Percentiles rank a stretch among this genome's conserved stretches.
phyloP scores from a whole-genome alignment of 2,888 invertebrate genomes.

The Strigamia transsilvanica region DNA sequence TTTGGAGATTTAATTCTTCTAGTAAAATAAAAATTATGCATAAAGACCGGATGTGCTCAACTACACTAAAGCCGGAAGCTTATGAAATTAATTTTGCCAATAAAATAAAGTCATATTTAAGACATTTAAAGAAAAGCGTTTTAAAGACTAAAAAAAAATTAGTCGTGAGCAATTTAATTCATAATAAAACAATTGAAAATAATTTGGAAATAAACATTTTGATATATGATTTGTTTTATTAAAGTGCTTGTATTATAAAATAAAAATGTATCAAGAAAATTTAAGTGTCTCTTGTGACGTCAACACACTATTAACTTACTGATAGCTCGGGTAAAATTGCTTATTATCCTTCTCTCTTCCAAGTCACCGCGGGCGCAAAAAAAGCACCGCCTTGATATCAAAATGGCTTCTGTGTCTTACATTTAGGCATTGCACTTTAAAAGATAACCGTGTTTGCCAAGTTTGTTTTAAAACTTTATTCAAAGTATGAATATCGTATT shows the following conservation, averaged over 20 bases:
- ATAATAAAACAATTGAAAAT: neutral
- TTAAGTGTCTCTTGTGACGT: slow-evolving; percentile 38
- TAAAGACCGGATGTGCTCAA: neutral
- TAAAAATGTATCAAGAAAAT: slow-evolving; percentile 20
- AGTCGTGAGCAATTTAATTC: neutral
- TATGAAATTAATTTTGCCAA: neutral
- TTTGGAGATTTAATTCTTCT: neutral
- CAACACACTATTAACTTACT: slow-evolving; percentile 43
- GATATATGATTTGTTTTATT: neutral
- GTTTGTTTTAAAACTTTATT: neutral
- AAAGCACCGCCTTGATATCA: slow-evolving; percentile 41
- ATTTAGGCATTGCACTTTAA: neutral
- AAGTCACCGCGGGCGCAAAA: slow-evolving; percentile 10
- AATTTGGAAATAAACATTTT: neutral
- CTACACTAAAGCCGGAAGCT: neutral
- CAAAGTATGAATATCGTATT: neutral
- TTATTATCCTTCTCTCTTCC: slow-evolving; percentile 24
- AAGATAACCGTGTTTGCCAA: slow-evolving; percentile 11
- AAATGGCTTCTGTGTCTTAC: neutral
- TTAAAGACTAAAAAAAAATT: neutral
- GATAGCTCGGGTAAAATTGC: slow-evolving; percentile 36
- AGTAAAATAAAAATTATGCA: neutral
- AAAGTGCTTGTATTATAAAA: neutral
- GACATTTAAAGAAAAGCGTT: neutral
- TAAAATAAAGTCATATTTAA: slow-evolving; percentile 33